Conservation (phyloP, 2,888 invertebrate species). For the Chalcosyrphus nemorum region DNA sequence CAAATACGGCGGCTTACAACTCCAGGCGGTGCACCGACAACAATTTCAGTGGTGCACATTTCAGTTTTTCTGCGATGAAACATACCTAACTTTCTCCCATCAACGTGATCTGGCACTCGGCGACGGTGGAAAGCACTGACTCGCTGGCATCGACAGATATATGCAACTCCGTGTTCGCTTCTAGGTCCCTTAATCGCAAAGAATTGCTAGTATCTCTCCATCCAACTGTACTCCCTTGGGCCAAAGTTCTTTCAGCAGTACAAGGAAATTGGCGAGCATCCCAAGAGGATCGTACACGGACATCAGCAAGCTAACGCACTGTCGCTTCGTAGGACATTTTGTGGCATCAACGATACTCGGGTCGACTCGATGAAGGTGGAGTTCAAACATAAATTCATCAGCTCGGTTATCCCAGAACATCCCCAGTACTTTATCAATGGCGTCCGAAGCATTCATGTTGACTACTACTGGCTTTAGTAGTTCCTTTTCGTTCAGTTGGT, state of each 20-base stretch:
- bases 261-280: slow-evolving; percentile 66
- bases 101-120: slow-evolving; percentile 15
- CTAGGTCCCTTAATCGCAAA: not conserved
- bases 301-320: slow-evolving; percentile 73
- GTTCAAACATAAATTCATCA: slow-evolving; percentile 32
- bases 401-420: slow-evolving; percentile 58
- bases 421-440: slow-evolving; percentile 66
- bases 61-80: slow-evolving; percentile 40
- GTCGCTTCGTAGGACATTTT: slow-evolving; percentile 70
- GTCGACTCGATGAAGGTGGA: slow-evolving; percentile 46
- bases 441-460: not conserved
- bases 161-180: slow-evolving; percentile 33
- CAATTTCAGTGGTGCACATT: too few relatives aligned
- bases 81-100: not conserved
- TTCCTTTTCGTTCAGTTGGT: not conserved
- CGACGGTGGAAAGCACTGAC: slow-evolving; percentile 28
- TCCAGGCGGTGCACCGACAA: too few relatives aligned
- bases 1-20: too few relatives aligned
- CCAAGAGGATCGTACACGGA: slow-evolving; percentile 75
- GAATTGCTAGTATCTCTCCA: slow-evolving; percentile 39
- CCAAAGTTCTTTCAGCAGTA: slow-evolving; percentile 14
- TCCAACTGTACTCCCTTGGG: slow-evolving; percentile 44
- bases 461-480: not conserved
- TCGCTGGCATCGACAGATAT: slow-evolving; percentile 59
- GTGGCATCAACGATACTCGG: not conserved